These are phyloP conservation scores for Hydroisotoma schaefferi DNA, from an alignment of 2,888 invertebrate genomes.

Conservation along the genomic window DNA sequence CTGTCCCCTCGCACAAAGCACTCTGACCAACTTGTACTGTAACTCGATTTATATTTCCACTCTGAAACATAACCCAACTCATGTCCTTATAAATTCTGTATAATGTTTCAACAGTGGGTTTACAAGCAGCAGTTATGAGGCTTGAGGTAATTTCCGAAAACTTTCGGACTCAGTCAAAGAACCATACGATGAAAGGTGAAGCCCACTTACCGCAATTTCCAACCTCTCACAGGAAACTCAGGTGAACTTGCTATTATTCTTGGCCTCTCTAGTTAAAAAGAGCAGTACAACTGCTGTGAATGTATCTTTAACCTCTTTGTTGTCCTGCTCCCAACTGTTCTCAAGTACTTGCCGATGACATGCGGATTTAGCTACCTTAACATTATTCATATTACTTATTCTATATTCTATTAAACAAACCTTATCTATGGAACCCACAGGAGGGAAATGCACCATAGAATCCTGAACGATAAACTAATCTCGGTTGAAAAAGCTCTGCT, in stretches of 20 bases:
- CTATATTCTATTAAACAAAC: background rate
- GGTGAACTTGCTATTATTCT: constrained; percentile 18
- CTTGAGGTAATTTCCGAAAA: constrained; percentile 47
- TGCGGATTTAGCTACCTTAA: background rate
- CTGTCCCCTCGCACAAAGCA: too few relatives aligned
- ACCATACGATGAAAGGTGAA: too few relatives aligned
- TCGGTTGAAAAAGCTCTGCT: constrained; percentile 46
- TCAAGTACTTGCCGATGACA: too few relatives aligned
- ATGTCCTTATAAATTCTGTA: too few relatives aligned
- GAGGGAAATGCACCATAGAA: constrained; percentile 46
- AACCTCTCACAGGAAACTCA: constrained; percentile 30
- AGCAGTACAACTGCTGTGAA: too few relatives aligned
- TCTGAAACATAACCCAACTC: too few relatives aligned
- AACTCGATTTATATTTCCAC: too few relatives aligned
- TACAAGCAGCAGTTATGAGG: constrained; percentile 48
- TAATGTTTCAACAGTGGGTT: constrained; percentile 20
- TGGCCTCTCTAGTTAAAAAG: too few relatives aligned
- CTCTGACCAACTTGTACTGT: too few relatives aligned
- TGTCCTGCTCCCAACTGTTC: too few relatives aligned
- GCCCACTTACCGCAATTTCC: too few relatives aligned
- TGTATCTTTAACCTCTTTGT: background rate
- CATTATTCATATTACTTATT: background rate
- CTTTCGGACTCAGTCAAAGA: constrained; percentile 46
- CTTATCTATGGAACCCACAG: constrained; percentile 25
- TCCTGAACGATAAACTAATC: constrained; percentile 48